Conservation (phyloP, 2,113 vertebrate genomes). For the Naja naja region DNA sequence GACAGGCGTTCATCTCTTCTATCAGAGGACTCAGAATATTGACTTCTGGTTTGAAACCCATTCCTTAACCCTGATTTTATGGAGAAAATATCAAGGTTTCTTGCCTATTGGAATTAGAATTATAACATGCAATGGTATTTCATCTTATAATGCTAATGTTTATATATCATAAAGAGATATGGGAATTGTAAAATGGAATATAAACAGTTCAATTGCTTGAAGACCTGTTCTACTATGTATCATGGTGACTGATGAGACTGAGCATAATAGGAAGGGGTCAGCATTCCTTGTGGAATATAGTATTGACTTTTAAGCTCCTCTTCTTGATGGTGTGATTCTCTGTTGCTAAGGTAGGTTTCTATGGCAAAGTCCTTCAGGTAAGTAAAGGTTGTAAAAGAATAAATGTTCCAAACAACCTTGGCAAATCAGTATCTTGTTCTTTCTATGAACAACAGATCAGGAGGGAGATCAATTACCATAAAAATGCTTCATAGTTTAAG, state of each 20-base stretch:
- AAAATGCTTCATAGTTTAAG: conserved; percentile 4
- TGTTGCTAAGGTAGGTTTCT: conserved; percentile 70
- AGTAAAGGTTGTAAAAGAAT: conserved; percentile 40
- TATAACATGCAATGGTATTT: not conserved
- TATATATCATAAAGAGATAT: not conserved
- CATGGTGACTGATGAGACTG: not conserved
- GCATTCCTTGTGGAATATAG: not conserved
- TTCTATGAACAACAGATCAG: conserved; percentile 12
- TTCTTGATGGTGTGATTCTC: conserved; percentile 24
- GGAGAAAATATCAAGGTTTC: not conserved
- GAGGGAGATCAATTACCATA: not conserved
- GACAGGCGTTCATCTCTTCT: not conserved
- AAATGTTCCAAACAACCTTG: conserved; percentile 52
- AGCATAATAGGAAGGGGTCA: not conserved
- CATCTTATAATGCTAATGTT: not conserved
- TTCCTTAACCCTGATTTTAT: not conserved
- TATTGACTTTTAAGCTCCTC: not conserved
- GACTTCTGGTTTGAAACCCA: not conserved
- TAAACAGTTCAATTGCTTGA: not conserved
- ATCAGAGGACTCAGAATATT: not conserved
- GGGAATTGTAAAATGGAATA: not conserved
- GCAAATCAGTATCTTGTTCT: conserved; percentile 37
- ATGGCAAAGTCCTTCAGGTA: conserved; percentile 61
- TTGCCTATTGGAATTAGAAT: not conserved
- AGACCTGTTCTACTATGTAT: not conserved